Base-by-base conservation (phyloP, 2,888 invertebrate species). In the Xylota sylvarum region DNA sequence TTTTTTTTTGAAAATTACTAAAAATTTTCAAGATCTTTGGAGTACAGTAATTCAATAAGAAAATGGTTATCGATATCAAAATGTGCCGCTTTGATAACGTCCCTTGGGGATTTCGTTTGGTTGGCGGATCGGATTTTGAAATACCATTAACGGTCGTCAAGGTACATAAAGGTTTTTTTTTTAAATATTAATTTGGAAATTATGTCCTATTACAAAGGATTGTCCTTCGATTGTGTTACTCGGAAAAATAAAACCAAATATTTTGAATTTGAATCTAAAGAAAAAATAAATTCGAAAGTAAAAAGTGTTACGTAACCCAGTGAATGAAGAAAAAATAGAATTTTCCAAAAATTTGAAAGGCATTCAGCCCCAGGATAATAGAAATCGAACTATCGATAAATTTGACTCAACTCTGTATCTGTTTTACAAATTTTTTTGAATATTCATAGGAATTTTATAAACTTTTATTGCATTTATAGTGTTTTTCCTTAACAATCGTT, bases 21-120 rank as follows among this genome's bases (percentile, higher is more conserved):
- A 19, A 27, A 4, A 60, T 27, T 60, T 60, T 48, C 4, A 46
- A 5, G n/a, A 10, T 14, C 2, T 48, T 6, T 9, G 35, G 12
- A 30, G n/a, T n/a, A 12, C 27, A 30, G 52, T 52, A n/a, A 58
- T 17, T 72, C 10, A 10, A 52, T 14, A 27, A 4, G 50, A 91
- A 93, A 93, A 96, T 96, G 96, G 95, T 95, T 92, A 90, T 95
- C 84, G 95, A 95, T 90, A 94, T 96, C 85, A 95, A 94, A 91
- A 94, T 94, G 91, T 94, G 93, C 89, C 94, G 93, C 92, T 93
- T 94, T 76, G 94, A 94, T 88, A 94, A 94, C 81, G 94, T 94
- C 81, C 94, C 95, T 65, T 97, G 97, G 96, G 97, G 97, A 67
- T 96, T 97, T 92, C 94, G 96, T 74, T 93, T 97, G 81, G 94